Conservation (phyloP, 2,888 invertebrate species). For the Mystacides longicornis region DNA sequence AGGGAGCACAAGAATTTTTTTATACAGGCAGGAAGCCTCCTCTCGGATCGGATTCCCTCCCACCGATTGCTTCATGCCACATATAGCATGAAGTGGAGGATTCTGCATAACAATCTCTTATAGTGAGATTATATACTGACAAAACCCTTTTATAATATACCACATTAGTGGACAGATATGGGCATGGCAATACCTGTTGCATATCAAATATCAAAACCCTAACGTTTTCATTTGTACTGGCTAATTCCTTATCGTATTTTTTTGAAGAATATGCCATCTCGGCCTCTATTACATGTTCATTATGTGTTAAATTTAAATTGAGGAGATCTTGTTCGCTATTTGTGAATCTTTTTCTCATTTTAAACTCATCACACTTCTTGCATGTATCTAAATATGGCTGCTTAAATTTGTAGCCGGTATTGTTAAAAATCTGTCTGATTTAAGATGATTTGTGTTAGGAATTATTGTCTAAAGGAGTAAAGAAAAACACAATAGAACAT, state of each 20-base stretch:
- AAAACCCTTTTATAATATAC: background rate
- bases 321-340: background rate
- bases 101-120: background rate
- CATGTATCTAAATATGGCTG: slow-evolving; percentile 1
- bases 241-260: background rate
- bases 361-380: slow-evolving; percentile 2
- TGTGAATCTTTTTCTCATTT: background rate
- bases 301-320: background rate
- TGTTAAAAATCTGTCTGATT: background rate
- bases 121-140: background rate
- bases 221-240: background rate
- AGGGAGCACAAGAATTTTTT: background rate
- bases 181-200: background rate
- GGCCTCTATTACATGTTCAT: background rate
- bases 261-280: slow-evolving; percentile 1
- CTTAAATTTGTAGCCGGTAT: background rate
- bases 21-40: background rate
- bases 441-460: too few species aligned
- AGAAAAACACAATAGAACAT: too few species aligned
- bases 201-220: background rate
- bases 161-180: background rate
- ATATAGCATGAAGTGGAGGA: background rate
- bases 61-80: slow-evolving; percentile 3
- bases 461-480: too few species aligned
- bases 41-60: background rate